Percentiles rank a stretch among this genome's conserved stretches.
Evolutionary conservation across 2,888 invertebrate genomes (phyloP).

Genomic region (Selenia dentaria): DNA sequence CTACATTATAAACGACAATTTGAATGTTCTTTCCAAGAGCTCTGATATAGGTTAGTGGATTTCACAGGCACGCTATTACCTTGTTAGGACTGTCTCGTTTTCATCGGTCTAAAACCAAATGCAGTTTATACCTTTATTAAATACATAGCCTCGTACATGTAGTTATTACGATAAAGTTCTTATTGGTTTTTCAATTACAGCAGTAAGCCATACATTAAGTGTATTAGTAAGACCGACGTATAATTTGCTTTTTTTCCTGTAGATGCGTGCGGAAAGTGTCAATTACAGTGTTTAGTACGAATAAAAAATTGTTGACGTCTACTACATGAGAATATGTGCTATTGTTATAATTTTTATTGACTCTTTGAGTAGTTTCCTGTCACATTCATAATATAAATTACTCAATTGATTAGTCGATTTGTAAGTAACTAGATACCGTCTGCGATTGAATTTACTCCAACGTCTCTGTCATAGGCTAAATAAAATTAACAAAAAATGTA

Average conservation of each 20-base stretch:
- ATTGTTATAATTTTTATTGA: conserved; percentile 24
- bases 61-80: no score
- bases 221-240: conserved; percentile 26
- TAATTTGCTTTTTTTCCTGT: conserved; percentile 12
- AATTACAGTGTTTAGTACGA: conserved; percentile 17
- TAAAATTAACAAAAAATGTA: no score
- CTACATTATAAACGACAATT: no score
- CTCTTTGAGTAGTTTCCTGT: background rate
- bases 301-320: conserved; percentile 31
- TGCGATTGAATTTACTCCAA: no score
- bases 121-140: background rate
- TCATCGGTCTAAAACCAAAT: background rate
- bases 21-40: no score
- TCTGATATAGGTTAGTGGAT: no score
- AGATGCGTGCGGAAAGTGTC: conserved; percentile 19
- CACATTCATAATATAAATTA: conserved; percentile 1
- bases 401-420: conserved; percentile 7
- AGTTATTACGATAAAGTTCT: conserved; percentile 2
- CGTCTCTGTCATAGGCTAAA: no score
- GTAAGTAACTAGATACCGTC: no score
- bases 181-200: background rate
- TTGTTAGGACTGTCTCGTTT: no score
- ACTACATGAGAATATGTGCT: conserved; percentile 19
- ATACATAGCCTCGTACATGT: background rate
- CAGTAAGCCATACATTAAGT: conserved; percentile 2